A percentile compares a stretch with the other conserved stretches of the same genome.
These are phyloP conservation scores for Dusona sp. DNA, from an alignment of 2,888 invertebrate genomes.

Conservation along the genomic window DNA sequence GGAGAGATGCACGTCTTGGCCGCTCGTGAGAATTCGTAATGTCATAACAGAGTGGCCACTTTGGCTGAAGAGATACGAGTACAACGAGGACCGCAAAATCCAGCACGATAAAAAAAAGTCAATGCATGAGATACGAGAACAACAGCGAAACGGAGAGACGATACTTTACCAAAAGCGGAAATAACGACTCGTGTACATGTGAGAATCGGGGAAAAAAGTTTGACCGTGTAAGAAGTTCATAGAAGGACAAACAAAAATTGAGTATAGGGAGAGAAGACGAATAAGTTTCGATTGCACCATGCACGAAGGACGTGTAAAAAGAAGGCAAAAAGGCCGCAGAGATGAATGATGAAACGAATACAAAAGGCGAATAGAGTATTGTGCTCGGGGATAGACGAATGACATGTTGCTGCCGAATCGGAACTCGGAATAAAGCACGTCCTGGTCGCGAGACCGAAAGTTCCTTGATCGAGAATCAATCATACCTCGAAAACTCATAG, in stretches of 20 bases:
- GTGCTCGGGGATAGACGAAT: conserved; percentile 17
- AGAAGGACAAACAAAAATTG: conserved; percentile 19
- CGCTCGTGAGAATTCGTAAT: conserved; percentile 64
- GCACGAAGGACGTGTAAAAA: neutral
- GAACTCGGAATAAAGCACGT: conserved; percentile 43
- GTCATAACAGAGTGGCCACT: conserved; percentile 68
- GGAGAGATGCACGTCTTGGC: conserved; percentile 50
- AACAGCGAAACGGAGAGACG: conserved; percentile 37
- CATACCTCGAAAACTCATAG: conserved; percentile 22
- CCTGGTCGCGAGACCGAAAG: conserved; percentile 48
- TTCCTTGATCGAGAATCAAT: conserved; percentile 47
- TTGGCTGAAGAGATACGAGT: conserved; percentile 43
- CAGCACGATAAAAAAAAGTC: conserved; percentile 2
- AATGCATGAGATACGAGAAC: conserved; percentile 28
- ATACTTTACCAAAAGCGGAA: conserved; percentile 48
- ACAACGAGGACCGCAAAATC: conserved; percentile 16
- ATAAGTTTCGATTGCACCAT: conserved; percentile 49
- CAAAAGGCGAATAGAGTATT: conserved; percentile 33
- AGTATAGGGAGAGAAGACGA: conserved; percentile 27
- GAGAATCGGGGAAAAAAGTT: conserved; percentile 24
- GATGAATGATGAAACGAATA: conserved; percentile 3
- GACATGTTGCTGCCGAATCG: conserved; percentile 50
- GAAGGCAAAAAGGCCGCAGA: neutral
- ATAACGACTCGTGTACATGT: conserved; percentile 8
- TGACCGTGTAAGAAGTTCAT: conserved; percentile 16